phyloP scores from a whole-genome alignment of 2,797 vertebrate genomes.

The Lepidocolaptes lacrymiger region DNA sequence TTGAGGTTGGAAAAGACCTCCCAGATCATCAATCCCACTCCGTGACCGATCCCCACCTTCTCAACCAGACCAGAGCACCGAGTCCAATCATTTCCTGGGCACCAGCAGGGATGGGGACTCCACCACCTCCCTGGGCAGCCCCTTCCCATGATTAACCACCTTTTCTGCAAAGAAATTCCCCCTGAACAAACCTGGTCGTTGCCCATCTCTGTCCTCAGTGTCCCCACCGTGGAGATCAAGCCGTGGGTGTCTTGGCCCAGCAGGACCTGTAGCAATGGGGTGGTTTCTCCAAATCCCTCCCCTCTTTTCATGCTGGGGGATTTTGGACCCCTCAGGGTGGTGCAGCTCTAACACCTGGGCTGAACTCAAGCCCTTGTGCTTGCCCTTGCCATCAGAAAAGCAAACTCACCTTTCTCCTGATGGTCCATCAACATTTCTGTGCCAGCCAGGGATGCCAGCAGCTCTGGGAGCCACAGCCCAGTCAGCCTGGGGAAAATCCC shows the following conservation, averaged over 20 bases:
- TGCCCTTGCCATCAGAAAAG: rapidly evolving
- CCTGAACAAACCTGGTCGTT: rapidly evolving
- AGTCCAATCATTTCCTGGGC: not conserved
- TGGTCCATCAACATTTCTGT: rapidly evolving
- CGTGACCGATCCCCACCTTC: rapidly evolving
- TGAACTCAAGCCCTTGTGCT: not conserved
- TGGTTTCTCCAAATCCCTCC: not conserved
- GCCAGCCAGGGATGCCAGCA: not conserved
- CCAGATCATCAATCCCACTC: not conserved
- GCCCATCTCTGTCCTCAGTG: not conserved
- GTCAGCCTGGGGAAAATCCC: not conserved
- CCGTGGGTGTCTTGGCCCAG: rapidly evolving
- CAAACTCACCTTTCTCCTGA: not conserved
- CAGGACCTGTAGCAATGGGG: not conserved
- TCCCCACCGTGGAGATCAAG: rapidly evolving
- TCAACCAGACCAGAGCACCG: not conserved
- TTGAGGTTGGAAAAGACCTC: not conserved
- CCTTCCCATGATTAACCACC: too few relatives aligned
- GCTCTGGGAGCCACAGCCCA: not conserved
- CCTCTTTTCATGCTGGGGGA: rapidly evolving
- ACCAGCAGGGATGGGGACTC: not conserved
- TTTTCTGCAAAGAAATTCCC: not conserved
- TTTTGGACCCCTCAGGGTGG: not conserved
- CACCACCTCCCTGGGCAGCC: not conserved
- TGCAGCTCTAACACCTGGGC: not conserved